Evolutionary conservation across 2,113 vertebrate genomes (phyloP), one percentile per base, ranked within the genome.

Genomic region (Nothobranchius furzeri): DNA sequence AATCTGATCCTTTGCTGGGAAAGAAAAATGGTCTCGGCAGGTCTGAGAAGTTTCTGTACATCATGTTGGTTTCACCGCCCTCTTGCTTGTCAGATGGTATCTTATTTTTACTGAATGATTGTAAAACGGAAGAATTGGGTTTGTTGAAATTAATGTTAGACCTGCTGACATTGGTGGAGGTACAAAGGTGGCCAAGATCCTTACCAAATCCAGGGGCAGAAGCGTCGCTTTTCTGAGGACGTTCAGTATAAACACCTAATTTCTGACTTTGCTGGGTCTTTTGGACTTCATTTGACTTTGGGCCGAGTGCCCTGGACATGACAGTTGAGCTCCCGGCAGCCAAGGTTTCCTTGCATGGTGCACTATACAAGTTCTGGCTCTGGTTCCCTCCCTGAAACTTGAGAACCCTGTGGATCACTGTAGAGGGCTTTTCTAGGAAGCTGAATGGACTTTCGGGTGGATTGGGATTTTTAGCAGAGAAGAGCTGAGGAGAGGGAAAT

Each of bases 401-500:
- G 0, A 90, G 73, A 9, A 91, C 90, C 76, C 88, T 90, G 69
- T 92, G 90, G 9, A 93, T 92, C 51, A 91, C 85, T 7, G 79
- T 65, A 0, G 88, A 83, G 50, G 85, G 82, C 71, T 91, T 92
- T 52, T 92, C 91, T 0, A 85, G 88, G 24, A 62, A 82, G 61
- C 83, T 91, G 60, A 88, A 87, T 2, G 85, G 70, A 58, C 81
- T 78, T 75, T 90, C 89, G 1, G 83, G 73, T 50, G 83, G 73
- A 72, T 81, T 89, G 14, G 82, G 78, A 43, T 72, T 80, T 78
- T 82, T 73, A 60, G 72, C 61, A 75, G 86, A 37, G 64, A 86
- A 87, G 5, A 90, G 76, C 24, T 85, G 86, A 47, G 87, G 70
- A 7, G 73, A 65, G 20, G 82, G 59, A 49, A 91, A 83, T 76